phyloP scores from a whole-genome alignment of 2,113 vertebrate genomes.

The Tachuris rubrigastra region DNA sequence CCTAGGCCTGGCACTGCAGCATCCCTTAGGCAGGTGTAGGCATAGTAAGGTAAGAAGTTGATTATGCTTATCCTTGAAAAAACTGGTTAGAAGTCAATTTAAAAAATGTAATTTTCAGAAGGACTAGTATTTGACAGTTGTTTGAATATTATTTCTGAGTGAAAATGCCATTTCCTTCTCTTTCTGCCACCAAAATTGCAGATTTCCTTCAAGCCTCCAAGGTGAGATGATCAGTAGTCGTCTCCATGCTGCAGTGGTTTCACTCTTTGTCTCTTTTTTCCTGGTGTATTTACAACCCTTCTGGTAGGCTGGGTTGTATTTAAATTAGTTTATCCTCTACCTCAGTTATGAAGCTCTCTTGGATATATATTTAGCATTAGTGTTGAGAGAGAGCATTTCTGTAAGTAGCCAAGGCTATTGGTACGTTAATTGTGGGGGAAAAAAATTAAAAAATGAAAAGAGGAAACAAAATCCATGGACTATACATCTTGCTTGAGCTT shows the following conservation, averaged over 20 bases:
- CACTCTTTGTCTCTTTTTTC: neutral
- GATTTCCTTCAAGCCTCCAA: neutral
- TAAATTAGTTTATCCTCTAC: neutral
- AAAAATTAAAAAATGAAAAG: neutral
- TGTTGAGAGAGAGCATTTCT: neutral
- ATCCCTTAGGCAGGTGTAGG: neutral
- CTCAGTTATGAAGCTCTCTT: neutral
- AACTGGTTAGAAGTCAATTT: neutral
- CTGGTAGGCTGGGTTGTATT: neutral
- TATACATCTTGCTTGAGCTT: neutral
- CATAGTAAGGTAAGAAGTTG: neutral
- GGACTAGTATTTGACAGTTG: neutral
- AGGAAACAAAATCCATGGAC: neutral
- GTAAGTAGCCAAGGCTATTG: neutral
- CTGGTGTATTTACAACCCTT: neutral
- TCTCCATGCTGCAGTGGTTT: neutral
- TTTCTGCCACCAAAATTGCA: neutral
- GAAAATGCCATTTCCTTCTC: neutral
- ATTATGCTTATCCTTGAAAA: neutral
- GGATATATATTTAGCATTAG: neutral
- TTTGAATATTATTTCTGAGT: neutral
- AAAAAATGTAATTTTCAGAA: neutral
- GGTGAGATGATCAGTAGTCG: fast-evolving
- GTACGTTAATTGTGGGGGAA: neutral
- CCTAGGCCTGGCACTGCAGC: neutral